Conservation (phyloP, 2,797 vertebrate genomes). For the Enteromius thamalakanensis region DNA sequence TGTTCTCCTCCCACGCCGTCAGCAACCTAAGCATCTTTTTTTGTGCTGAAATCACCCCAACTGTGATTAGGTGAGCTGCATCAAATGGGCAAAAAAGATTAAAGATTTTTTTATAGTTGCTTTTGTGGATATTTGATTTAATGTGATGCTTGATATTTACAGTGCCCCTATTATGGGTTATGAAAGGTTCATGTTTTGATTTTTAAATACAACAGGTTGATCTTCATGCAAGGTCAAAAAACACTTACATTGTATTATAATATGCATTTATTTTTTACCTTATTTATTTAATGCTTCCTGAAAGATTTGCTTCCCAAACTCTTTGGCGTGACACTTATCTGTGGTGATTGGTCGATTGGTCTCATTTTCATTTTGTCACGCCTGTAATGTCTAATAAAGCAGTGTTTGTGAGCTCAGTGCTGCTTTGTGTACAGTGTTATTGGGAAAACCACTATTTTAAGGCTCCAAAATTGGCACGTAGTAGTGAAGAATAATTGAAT, state of each 20-base stretch:
- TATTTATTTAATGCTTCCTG: not conserved
- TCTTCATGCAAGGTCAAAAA: not conserved
- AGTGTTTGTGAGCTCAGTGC: not conserved
- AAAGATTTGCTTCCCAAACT: not conserved
- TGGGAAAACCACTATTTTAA: not conserved
- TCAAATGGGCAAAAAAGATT: not conserved
- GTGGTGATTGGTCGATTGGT: too few relatives aligned
- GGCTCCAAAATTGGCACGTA: too few relatives aligned
- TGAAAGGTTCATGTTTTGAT: not conserved
- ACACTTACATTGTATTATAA: not conserved
- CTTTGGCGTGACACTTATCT: not conserved
- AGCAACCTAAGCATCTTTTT: conserved; percentile 97
- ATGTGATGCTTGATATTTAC: not conserved
- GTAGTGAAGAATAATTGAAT: not conserved
- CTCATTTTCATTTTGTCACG: not conserved
- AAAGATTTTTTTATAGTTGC: not conserved
- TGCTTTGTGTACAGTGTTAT: not conserved
- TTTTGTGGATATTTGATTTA: not conserved
- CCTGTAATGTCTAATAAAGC: not conserved
- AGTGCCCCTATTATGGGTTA: not conserved
- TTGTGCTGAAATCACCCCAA: conserved; percentile 96
- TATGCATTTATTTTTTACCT: not conserved
- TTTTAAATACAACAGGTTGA: not conserved
- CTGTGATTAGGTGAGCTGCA: conserved; percentile 89
- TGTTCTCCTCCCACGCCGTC: conserved; percentile 96